Base-by-base conservation (phyloP, 1,140 invertebrate species). In the Drosophila pseudoananassae region DNA sequence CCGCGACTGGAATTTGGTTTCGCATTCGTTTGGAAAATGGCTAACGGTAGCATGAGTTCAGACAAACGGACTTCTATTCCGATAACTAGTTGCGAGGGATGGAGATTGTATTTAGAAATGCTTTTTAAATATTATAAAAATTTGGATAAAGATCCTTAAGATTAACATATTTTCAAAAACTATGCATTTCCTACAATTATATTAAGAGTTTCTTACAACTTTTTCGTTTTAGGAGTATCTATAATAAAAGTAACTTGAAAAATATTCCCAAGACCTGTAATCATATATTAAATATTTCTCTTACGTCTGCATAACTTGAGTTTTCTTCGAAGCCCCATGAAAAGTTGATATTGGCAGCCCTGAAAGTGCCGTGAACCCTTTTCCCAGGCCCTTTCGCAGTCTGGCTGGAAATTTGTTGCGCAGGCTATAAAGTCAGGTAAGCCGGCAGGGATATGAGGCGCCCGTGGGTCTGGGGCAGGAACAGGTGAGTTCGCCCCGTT, bases 11-110 rank as follows among this genome's bases (percentile, higher is more conserved):
- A 87, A 85, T 85, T 85, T 74, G 68, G 82, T 87, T 87, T 87
- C 82, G 82, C 68, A 85, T 85, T 85, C 74, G 81, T 59, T 85
- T 87, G 68, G 73, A 85, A 84, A 85, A 77, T 70, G 81, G 81
- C 63, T 70, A 66, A 47, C 51, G 50, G 14, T 52, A 45, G 46
- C 49, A 72, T 23, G 45, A 59, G 55, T 43, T 38, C 31, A 43
- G 52, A 71, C 46, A 47, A 40, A 55, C 40, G 65, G 63, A 65
- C 60, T 27, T 20, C 9, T 64, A 68, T 17, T 10, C 38, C 15
- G 31, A 31, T 38, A 47, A 47, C 40, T 55, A 12, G 0, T 20
- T 20, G 1, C 38, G 17, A 68, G 64, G 64, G 59, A 64, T 27
- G 58, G 38, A 10, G 10, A 9, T 27, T 27, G 5, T 0, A 6